A percentile compares a stretch with the other conserved stretches of the same genome.
These are phyloP conservation scores for Myotis pilosus DNA, from an alignment of 2,797 vertebrate genomes.

Conservation along the genomic window DNA sequence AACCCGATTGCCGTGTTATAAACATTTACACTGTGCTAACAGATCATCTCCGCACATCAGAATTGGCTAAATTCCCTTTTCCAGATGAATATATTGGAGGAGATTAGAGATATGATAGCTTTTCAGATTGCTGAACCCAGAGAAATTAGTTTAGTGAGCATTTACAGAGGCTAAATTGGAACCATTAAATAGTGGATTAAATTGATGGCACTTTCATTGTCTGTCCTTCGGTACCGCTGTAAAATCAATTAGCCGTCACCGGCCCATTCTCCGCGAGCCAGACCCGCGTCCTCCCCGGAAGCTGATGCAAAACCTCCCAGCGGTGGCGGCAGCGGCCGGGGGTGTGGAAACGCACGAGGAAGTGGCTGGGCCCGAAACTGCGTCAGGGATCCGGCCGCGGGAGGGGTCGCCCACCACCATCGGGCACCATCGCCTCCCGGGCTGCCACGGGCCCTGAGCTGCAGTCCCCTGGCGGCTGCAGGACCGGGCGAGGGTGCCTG, in stretches of 20 bases:
- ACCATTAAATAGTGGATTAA: constrained; percentile 99
- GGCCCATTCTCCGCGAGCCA: constrained; percentile 99
- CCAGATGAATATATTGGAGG: constrained; percentile 99
- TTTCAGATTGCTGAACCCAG: constrained; percentile 99
- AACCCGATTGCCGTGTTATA: constrained; percentile 99
- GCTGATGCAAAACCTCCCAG: constrained; percentile 95
- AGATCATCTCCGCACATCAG: constrained; percentile 99
- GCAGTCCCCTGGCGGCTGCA: background rate
- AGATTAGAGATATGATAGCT: constrained; percentile 99
- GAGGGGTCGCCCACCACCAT: background rate
- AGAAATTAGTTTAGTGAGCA: constrained; percentile 99
- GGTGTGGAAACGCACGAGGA: constrained; percentile 84
- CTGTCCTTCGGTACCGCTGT: constrained; percentile 99
- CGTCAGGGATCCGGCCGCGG: constrained; percentile 81
- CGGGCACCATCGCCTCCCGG: background rate
- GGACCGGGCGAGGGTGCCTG: background rate
- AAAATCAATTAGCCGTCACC: constrained; percentile 99
- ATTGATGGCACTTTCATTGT: constrained; percentile 99
- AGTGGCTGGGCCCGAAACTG: constrained; percentile 83
- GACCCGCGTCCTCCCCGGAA: constrained; percentile 95
- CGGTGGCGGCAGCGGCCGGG: constrained; percentile 65
- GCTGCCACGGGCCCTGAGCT: background rate
- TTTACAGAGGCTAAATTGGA: constrained; percentile 99
- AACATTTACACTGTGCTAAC: constrained; percentile 99
- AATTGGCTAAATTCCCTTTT: constrained; percentile 99